Conservation (phyloP, 1,140 invertebrate genomes). For the Atopsyche davidsoni region DNA sequence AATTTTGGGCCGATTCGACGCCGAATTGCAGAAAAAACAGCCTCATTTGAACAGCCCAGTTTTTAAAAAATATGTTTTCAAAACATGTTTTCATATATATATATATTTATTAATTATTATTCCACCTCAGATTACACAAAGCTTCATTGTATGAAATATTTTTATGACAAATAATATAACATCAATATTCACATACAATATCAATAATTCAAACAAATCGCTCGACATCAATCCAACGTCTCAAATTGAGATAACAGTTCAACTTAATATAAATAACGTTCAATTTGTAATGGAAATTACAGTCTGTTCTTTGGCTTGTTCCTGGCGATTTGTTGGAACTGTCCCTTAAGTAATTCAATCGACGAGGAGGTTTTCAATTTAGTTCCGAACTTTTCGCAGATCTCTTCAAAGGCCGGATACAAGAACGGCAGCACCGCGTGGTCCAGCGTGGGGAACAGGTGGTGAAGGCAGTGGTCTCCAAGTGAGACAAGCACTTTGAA, state of each 20-base stretch:
- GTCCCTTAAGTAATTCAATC: constrained; percentile 54
- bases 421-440: constrained; percentile 60
- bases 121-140: neutral
- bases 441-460: constrained; percentile 78
- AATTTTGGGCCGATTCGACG: too few relatives aligned
- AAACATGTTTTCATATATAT: neutral
- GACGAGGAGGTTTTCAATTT: constrained; percentile 43
- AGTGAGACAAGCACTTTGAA: constrained; percentile 66
- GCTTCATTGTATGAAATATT: neutral
- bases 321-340: constrained; percentile 55
- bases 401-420: constrained; percentile 53
- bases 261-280: too few relatives aligned
- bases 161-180: neutral
- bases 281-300: neutral
- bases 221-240: too few relatives aligned
- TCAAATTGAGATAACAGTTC: too few relatives aligned
- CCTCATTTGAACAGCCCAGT: neutral
- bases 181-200: neutral
- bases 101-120: neutral
- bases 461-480: constrained; percentile 73
- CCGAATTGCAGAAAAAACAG: too few relatives aligned
- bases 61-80: neutral
- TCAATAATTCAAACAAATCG: too few relatives aligned
- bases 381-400: constrained; percentile 57
- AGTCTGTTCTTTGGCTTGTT: constrained; percentile 39